Evolutionary conservation across 2,113 vertebrate genomes (phyloP).

Genomic region (Catagonus wagneri): DNA sequence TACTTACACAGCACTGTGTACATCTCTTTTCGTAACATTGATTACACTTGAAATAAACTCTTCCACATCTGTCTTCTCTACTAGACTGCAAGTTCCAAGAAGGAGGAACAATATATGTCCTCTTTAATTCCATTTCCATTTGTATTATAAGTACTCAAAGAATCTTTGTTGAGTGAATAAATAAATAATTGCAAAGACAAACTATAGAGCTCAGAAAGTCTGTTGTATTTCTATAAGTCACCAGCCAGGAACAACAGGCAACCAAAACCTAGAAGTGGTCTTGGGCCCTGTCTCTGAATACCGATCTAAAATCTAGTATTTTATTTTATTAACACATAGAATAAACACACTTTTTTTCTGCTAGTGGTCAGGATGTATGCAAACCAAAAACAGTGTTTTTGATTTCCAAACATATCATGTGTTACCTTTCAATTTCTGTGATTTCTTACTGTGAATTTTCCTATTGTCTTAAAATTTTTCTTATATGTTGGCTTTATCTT

Average conservation of each 20-base stretch:
- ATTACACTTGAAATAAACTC: slow-evolving; percentile 10
- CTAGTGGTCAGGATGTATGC: neutral
- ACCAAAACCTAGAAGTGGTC: neutral
- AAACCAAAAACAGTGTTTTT: neutral
- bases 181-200: neutral
- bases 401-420: neutral
- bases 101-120: neutral
- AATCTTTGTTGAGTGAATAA: neutral
- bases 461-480: neutral
- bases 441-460: neutral
- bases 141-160: neutral
- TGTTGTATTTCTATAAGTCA: neutral
- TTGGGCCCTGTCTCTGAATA: neutral
- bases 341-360: neutral
- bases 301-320: neutral
- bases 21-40: neutral
- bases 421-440: neutral
- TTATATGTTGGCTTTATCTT: neutral
- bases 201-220: neutral
- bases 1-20: neutral
- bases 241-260: neutral
- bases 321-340: neutral
- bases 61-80: neutral
- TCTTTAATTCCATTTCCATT: neutral
- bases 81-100: neutral